A percentile compares a stretch with the other conserved stretches of the same genome.
Conservation (phyloP, 1,140 invertebrate genomes). For the Leguminivora glycinivorella region DNA sequence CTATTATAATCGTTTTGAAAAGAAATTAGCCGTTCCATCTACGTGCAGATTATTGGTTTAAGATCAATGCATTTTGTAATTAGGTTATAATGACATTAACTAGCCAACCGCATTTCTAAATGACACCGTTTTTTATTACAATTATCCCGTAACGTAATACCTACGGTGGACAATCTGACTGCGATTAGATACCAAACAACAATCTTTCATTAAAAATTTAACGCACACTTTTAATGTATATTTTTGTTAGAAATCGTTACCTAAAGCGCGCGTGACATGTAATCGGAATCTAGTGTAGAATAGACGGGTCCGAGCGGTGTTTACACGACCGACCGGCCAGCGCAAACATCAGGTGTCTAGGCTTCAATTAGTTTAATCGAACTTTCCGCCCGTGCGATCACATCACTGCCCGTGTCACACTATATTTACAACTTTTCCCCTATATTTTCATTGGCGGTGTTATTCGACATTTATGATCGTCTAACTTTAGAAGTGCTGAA, state of each 20-base stretch:
- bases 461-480: conserved; percentile 15
- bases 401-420: conserved; percentile 7
- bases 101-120: no score
- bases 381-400: conserved; percentile 18
- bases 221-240: no score
- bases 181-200: no score
- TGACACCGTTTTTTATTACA: no score
- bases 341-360: conserved; percentile 26
- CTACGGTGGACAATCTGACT: no score
- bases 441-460: conserved; percentile 13
- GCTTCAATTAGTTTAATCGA: conserved; percentile 28
- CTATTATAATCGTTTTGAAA: no score
- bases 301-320: conserved; percentile 3
- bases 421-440: not conserved
- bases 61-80: no score
- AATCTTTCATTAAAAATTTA: no score
- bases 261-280: conserved; percentile 3
- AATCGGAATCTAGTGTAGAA: conserved; percentile 10
- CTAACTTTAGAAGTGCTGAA: conserved; percentile 3
- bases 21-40: no score
- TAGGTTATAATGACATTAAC: no score
- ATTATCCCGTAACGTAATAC: no score
- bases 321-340: conserved; percentile 13
- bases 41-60: no score
- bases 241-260: not conserved